These are phyloP conservation scores for Falco punctatus DNA, from an alignment of 2,113 vertebrate genomes.

Conservation along the genomic window DNA sequence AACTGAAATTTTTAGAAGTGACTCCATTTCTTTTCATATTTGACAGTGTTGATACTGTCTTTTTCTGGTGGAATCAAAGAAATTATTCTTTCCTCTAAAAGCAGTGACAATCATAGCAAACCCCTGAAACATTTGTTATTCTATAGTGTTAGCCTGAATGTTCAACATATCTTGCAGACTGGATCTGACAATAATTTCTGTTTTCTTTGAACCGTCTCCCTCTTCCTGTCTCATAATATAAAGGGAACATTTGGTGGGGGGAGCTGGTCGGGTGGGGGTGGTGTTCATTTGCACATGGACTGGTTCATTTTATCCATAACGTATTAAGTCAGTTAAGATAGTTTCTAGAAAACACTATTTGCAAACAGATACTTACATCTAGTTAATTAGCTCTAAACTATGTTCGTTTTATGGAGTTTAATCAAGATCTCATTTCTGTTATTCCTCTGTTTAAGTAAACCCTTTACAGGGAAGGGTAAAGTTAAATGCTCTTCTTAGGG, in stretches of 20 bases:
- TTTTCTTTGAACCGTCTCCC: not conserved
- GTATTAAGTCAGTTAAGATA: not conserved
- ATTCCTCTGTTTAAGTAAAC: not conserved
- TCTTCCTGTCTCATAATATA: not conserved
- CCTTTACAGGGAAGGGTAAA: not conserved
- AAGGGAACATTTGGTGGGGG: not conserved
- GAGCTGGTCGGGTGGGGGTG: rapidly evolving
- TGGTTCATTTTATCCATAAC: not conserved
- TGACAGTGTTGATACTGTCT: slow-evolving; percentile 28
- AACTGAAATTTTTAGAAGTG: slow-evolving; percentile 51
- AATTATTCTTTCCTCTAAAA: slow-evolving; percentile 4
- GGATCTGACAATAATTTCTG: slow-evolving; percentile 26
- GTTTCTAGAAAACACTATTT: not conserved
- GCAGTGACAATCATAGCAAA: not conserved
- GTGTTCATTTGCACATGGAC: not conserved
- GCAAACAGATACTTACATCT: not conserved
- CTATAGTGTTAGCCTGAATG: not conserved
- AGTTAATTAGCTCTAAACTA: not conserved
- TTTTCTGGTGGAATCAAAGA: slow-evolving; percentile 31
- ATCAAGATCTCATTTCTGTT: not conserved
- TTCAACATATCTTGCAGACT: not conserved
- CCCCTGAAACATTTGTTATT: not conserved
- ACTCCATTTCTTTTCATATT: not conserved
- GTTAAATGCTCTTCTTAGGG: not conserved
- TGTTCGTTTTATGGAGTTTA: not conserved